Evolutionary conservation across 2,888 invertebrate genomes (phyloP).

Genomic region (Cosmopolites sordidus): DNA sequence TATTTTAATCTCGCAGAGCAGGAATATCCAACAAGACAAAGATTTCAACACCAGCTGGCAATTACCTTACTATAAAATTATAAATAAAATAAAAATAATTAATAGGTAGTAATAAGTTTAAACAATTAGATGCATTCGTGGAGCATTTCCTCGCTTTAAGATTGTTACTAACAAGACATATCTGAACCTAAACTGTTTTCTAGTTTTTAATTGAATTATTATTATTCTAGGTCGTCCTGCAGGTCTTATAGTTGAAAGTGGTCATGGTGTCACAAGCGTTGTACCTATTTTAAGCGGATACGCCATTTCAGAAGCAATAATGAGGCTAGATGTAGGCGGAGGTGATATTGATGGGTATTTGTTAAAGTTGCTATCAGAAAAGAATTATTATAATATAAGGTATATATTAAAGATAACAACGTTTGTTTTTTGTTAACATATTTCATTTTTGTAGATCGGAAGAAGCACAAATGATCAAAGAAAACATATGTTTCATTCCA

Average conservation of each 20-base stretch:
- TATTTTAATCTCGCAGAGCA: too few relatives aligned
- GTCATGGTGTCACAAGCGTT: slow-evolving; percentile 26
- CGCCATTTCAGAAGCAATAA: slow-evolving; percentile 28
- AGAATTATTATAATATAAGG: not conserved
- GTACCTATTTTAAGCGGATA: slow-evolving; percentile 25
- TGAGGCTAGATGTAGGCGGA: slow-evolving; percentile 24
- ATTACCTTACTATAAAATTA: too few relatives aligned
- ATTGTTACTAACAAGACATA: too few relatives aligned
- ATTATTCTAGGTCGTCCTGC: slow-evolving; percentile 18
- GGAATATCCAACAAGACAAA: too few relatives aligned
- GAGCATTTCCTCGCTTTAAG: too few relatives aligned
- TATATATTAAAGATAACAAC: not conserved
- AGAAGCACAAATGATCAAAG: slow-evolving; percentile 25
- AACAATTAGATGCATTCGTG: too few relatives aligned
- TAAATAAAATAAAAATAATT: too few relatives aligned
- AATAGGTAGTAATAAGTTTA: too few relatives aligned
- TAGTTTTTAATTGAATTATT: too few relatives aligned
- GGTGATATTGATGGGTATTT: slow-evolving; percentile 21
- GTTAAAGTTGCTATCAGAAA: slow-evolving; percentile 13
- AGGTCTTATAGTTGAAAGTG: slow-evolving; percentile 27
- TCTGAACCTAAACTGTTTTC: too few relatives aligned
- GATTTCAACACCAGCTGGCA: too few relatives aligned
- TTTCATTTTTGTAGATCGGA: slow-evolving; percentile 7
- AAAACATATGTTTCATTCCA: slow-evolving; percentile 26
- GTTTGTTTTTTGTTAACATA: not conserved